Base-by-base conservation (phyloP, 2,113 vertebrate species). In the Chionodraco myersi region DNA sequence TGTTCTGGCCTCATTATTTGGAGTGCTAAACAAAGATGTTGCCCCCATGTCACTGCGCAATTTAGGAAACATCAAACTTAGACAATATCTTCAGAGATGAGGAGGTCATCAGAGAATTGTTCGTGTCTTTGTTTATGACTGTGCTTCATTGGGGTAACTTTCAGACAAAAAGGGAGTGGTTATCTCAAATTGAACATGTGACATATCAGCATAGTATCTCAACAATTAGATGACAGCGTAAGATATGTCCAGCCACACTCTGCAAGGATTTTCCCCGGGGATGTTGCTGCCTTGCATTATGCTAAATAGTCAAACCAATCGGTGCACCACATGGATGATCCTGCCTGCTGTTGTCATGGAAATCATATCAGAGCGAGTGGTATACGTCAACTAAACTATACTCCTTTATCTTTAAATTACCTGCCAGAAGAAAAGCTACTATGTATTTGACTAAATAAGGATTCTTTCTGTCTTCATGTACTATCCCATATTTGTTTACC, bases 1-100 rank as follows among this genome's bases (percentile, higher is more conserved):
- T 76, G 51, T 59, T 18, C 49, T 30, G 54, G 21, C 49, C 60
- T 83, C 74, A 61, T 86, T 86, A 72, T 65, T 77, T 73, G 36
- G 23, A 69, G 48, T 8, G 16, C 34, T 48, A 66, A 70, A 72
- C 26, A 30, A 57, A 70, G 41, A 75, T 12, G 49, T 21, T 64
- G 47, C 45, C 26, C 45, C 47, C 51, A 23, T 14, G 9, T 58
- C 61, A 61, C 54, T 51, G 78, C 56, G 66, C 13, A 21, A 18
- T 58, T 54, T 8, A 5, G 21, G 11, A 79, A 49, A 82, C 45
- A 13, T 66, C 60, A 62, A 80, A 69, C 71, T 72, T 10, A 84
- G 84, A 71, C 8, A 10, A 21, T 12, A 15, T n/a, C 47, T 48
- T 76, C 12, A 36, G n/a, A 70, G 65, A 79, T 21, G 10, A 41